Evolutionary conservation across 2,888 invertebrate genomes (phyloP).

Genomic region (Camponotus fellah): DNA sequence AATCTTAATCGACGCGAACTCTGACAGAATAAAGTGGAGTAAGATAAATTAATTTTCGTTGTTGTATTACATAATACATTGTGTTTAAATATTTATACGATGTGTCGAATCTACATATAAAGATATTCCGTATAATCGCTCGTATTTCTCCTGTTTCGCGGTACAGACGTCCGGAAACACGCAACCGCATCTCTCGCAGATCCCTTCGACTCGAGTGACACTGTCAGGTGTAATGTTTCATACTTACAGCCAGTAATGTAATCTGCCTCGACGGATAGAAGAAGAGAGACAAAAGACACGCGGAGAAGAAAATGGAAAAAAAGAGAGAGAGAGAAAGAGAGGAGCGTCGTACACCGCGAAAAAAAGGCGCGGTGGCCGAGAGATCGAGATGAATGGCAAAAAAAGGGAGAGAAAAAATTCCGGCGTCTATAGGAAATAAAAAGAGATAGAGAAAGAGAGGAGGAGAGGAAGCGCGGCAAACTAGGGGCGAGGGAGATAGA

Average conservation of each 20-base stretch:
- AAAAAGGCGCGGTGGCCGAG: constrained; percentile 26
- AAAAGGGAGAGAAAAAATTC: background rate
- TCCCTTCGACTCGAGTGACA: constrained; percentile 52
- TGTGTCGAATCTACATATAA: background rate
- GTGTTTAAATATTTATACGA: constrained; percentile 15
- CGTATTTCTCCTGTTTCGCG: constrained; percentile 37
- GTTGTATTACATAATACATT: background rate
- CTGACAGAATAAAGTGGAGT: background rate
- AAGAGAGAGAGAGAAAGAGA: background rate
- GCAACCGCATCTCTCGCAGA: constrained; percentile 53
- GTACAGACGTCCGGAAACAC: constrained; percentile 54
- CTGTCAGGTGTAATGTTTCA: constrained; percentile 70
- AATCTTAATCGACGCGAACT: constrained; percentile 31
- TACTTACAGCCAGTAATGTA: constrained; percentile 70
- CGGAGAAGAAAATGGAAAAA: background rate
- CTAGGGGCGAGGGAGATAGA: background rate
- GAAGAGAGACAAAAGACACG: constrained; percentile 19
- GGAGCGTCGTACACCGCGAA: background rate
- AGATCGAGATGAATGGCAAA: constrained; percentile 38
- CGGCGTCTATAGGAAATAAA: background rate
- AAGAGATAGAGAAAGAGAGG: background rate
- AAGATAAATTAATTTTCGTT: constrained; percentile 28
- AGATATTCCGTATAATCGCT: constrained; percentile 9
- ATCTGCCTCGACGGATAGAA: constrained; percentile 57
- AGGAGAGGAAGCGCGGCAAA: background rate